Evolutionary conservation across 2,113 vertebrate species (phyloP).

Genomic region (Coturnix japonica): DNA sequence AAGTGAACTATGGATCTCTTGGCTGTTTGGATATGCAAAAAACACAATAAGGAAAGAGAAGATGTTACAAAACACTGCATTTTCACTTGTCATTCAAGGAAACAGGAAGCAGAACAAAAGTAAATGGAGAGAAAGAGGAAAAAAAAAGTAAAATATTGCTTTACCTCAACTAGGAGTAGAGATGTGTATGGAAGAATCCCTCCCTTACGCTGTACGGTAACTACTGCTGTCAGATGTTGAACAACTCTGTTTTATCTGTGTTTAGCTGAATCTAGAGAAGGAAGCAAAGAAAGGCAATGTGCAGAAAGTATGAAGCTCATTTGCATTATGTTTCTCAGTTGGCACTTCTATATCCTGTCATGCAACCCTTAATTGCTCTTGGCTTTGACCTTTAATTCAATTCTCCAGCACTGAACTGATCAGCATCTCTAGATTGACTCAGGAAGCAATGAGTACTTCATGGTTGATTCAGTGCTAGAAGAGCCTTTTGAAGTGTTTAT

Average conservation of each 20-base stretch:
- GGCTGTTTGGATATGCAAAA: background rate
- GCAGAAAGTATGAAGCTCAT: background rate
- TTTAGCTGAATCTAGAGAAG: background rate
- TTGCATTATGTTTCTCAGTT: background rate
- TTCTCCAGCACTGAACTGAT: background rate
- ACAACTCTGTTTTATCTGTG: background rate
- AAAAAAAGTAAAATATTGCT: background rate
- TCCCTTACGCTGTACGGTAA: background rate
- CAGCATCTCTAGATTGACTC: background rate
- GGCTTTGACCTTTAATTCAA: conserved; percentile 28
- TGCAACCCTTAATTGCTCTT: conserved; percentile 28
- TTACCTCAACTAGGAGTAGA: background rate
- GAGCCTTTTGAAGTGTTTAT: background rate
- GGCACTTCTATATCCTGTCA: background rate
- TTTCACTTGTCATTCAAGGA: background rate
- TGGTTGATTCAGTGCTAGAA: background rate
- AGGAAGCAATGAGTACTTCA: background rate
- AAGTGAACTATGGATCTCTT: background rate
- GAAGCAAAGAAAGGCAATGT: background rate
- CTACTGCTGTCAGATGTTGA: background rate
- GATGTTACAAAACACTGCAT: rapidly evolving
- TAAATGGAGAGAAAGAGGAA: background rate
- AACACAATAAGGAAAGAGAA: background rate
- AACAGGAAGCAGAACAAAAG: background rate
- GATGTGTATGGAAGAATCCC: background rate